These are phyloP conservation scores for Conchocele bisecta DNA, from an alignment of 2,888 invertebrate species.

Conservation along the genomic window DNA sequence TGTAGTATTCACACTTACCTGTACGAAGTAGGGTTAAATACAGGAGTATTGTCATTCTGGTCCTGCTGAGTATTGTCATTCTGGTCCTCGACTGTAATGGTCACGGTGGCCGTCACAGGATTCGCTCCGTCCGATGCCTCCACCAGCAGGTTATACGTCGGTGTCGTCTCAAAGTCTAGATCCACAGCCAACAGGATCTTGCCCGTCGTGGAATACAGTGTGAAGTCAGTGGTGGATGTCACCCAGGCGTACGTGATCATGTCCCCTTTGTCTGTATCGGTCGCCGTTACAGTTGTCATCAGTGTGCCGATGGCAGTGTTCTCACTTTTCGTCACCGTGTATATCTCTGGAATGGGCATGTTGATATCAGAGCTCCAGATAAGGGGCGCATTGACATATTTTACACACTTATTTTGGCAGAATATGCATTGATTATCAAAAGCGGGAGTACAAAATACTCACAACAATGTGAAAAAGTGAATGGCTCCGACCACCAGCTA, in stretches of 20 bases:
- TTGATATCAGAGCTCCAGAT: too few species aligned
- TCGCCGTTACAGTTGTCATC: constrained; percentile 60
- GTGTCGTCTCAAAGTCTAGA: constrained; percentile 63
- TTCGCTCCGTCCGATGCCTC: constrained; percentile 64
- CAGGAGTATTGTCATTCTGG: constrained; percentile 65
- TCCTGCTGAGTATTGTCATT: too few species aligned
- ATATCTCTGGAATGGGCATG: constrained; percentile 44
- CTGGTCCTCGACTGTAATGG: constrained; percentile 70
- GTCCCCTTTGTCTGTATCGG: constrained; percentile 62
- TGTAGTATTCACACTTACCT: constrained; percentile 42
- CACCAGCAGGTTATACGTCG: constrained; percentile 53
- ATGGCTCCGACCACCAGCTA: too few species aligned
- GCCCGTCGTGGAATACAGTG: constrained; percentile 63
- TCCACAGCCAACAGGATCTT: constrained; percentile 49
- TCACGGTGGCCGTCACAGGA: constrained; percentile 63
- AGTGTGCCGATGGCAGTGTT: constrained; percentile 43
- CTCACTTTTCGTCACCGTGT: constrained; percentile 52
- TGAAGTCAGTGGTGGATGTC: constrained; percentile 51
- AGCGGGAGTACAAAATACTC: too few species aligned
- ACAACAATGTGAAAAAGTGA: too few species aligned
- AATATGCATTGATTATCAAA: too few species aligned
- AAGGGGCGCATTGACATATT: too few species aligned
- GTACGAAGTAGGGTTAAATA: constrained; percentile 48
- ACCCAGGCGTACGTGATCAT: constrained; percentile 63
- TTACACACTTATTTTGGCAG: too few species aligned